Evolutionary conservation across 37 sponge, comb jelly and placozoan genomes (phyloP).

Genomic region (Halisarca cf. caerulea): DNA sequence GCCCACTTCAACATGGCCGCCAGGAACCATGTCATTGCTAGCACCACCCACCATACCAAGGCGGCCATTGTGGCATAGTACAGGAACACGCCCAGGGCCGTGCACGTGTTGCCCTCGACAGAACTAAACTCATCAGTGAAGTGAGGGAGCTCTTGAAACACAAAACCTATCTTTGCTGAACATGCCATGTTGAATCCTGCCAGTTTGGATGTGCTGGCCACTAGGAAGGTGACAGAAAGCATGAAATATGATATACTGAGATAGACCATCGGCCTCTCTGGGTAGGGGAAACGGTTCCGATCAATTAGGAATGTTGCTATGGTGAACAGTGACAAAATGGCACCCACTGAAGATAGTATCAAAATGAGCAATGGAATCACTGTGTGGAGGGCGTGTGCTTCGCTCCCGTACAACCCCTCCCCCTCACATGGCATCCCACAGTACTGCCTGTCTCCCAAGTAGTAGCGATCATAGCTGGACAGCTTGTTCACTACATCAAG

Average conservation of each 20-base stretch:
- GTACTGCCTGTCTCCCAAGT: neutral
- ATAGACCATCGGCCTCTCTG: conserved; percentile 90
- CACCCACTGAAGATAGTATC: conserved; percentile 61
- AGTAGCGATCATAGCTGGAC: neutral
- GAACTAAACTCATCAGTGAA: conserved; percentile 1
- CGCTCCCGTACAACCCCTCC: neutral
- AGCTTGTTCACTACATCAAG: neutral
- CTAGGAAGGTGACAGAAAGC: conserved; percentile 74
- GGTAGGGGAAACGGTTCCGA: conserved; percentile 83
- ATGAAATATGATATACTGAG: conserved; percentile 78
- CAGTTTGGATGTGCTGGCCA: conserved; percentile 62
- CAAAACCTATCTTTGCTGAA: conserved; percentile 8
- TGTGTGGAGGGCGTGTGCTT: neutral
- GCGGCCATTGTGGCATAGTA: conserved; percentile 86
- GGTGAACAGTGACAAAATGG: conserved; percentile 77
- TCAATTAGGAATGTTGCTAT: conserved; percentile 91
- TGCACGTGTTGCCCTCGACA: conserved; percentile 63
- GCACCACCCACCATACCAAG: conserved; percentile 84
- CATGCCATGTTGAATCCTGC: neutral
- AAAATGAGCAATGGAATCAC: conserved; percentile 56
- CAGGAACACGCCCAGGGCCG: conserved; percentile 63
- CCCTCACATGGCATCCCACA: neutral
- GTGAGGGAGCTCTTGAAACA: conserved; percentile 68
- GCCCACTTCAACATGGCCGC: conserved; percentile 95
- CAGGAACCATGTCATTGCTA: conserved; percentile 94